phyloP scores from a whole-genome alignment of 2,888 invertebrate species.

The Andrena bucephala region DNA sequence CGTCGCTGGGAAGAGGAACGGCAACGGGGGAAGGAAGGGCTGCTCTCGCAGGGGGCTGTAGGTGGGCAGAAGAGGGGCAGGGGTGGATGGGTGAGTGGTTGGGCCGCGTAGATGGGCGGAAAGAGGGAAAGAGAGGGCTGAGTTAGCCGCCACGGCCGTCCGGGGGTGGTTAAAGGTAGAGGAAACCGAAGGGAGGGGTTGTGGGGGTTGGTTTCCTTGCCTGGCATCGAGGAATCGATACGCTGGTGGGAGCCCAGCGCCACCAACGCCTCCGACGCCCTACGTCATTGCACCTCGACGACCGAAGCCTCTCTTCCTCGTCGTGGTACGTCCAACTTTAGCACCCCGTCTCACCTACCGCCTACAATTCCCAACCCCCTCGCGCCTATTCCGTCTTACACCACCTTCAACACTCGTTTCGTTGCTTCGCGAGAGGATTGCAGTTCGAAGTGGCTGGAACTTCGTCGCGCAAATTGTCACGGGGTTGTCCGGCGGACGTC shows the following conservation, averaged over 20 bases:
- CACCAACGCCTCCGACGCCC: slow-evolving; percentile 82
- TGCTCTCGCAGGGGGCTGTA: slow-evolving; percentile 52
- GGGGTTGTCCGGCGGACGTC: neutral
- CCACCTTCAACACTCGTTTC: neutral
- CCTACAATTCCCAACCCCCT: neutral
- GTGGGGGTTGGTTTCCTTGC: slow-evolving; percentile 79
- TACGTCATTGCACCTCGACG: slow-evolving; percentile 83
- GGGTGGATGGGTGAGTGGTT: slow-evolving; percentile 60
- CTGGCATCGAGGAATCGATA: slow-evolving; percentile 83
- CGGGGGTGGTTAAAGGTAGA: slow-evolving; percentile 73
- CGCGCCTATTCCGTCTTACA: neutral
- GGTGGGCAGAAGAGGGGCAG: slow-evolving; percentile 63
- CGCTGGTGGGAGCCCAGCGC: slow-evolving; percentile 82
- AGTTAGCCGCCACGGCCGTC: slow-evolving; percentile 64
- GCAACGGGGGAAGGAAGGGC: slow-evolving; percentile 52
- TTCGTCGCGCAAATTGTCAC: neutral
- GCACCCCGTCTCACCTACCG: slow-evolving; percentile 55
- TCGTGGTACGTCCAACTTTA: slow-evolving; percentile 58
- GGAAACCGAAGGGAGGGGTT: slow-evolving; percentile 69
- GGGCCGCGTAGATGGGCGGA: slow-evolving; percentile 67
- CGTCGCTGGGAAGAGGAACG: slow-evolving; percentile 66
- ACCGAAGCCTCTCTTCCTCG: slow-evolving; percentile 65
- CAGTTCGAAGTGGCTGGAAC: neutral
- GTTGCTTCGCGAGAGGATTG: neutral
- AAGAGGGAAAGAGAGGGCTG: slow-evolving; percentile 68